Percentiles rank a stretch among this genome's conserved stretches.
Evolutionary conservation across 2,888 invertebrate genomes (phyloP).

Genomic region (Rugalucina vietnamica): DNA sequence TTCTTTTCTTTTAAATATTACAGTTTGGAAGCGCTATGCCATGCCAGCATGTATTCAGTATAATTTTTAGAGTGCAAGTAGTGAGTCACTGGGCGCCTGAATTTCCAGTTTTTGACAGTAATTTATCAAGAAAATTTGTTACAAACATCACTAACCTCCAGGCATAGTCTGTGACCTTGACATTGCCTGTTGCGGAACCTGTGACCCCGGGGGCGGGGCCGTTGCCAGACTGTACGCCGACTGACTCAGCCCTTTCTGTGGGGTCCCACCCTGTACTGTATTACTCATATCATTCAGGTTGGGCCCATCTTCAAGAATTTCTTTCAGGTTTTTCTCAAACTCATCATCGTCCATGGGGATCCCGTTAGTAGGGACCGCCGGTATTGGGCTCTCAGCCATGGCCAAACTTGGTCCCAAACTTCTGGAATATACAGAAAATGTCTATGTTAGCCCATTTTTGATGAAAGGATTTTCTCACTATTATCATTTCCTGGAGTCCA

Average conservation of each 20-base stretch:
- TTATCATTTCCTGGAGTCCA: background rate
- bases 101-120: too few species aligned
- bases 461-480: too few species aligned
- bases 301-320: constrained; percentile 82
- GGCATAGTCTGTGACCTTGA: constrained; percentile 47
- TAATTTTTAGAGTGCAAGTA: too few species aligned
- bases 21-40: too few species aligned
- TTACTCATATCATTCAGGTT: constrained; percentile 78
- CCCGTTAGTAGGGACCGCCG: constrained; percentile 60
- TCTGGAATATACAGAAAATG: background rate
- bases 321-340: constrained; percentile 81
- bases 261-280: constrained; percentile 77
- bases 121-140: too few species aligned
- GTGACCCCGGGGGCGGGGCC: background rate
- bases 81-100: too few species aligned
- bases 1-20: background rate
- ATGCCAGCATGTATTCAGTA: too few species aligned
- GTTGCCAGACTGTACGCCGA: constrained; percentile 61
- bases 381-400: constrained; percentile 61
- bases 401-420: background rate
- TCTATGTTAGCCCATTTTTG: too few species aligned
- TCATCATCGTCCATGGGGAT: constrained; percentile 76
- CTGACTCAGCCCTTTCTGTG: constrained; percentile 60
- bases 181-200: constrained; percentile 18
- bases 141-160: constrained; percentile 20